Base-by-base conservation (phyloP, 2,797 vertebrate species). In the Sciurus vulgaris region DNA sequence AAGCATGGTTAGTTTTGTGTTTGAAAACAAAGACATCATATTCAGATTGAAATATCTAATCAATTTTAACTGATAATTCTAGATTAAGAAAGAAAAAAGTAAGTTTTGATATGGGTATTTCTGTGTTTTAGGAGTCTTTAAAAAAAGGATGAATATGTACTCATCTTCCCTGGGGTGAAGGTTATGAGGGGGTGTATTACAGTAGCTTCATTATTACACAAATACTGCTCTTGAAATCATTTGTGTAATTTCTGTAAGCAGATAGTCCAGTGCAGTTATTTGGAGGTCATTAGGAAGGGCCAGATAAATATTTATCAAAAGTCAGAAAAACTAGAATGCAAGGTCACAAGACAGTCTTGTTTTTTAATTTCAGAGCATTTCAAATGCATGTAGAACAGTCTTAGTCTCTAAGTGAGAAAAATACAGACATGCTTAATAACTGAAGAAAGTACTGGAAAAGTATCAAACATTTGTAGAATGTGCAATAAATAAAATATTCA, bases 291-390 rank as follows among this genome's bases (percentile, higher is more conserved):
- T 93, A 70, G 3, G 22, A 98, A 96, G 35, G 24, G 93, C 63
- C 96, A 97, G 98, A 98, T 98, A 98, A 98, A 97, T 97, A 96
- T 96, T 98, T 96, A 96, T 86, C 79, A 89, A 86, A 97, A 95
- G 77, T 26, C 82, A 95, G 82, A 95, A 85, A 97, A 95, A 92
- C 96, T 92, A 98, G 89, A 79, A 96, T 93, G 96, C 97, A 97
- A 98, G 98, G 97, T 97, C 97, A 91, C 92, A 93, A 96, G 93
- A 88, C 96, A 96, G 93, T 94, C 94, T 98, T 95, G 47, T 89
- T 92, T 74, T 94, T 56, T 88, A 74, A 94, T 41, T 83, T 96
- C 22, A 92, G 72, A 82, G 33, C 14, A 76, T 97, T 91, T 93
- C 77, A 93, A 92, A 74, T 77, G 86, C 77, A 92, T 91, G 76